These are phyloP conservation scores for Pachypeltis micranthus DNA, from an alignment of 1,140 invertebrate genomes.

Conservation along the genomic window DNA sequence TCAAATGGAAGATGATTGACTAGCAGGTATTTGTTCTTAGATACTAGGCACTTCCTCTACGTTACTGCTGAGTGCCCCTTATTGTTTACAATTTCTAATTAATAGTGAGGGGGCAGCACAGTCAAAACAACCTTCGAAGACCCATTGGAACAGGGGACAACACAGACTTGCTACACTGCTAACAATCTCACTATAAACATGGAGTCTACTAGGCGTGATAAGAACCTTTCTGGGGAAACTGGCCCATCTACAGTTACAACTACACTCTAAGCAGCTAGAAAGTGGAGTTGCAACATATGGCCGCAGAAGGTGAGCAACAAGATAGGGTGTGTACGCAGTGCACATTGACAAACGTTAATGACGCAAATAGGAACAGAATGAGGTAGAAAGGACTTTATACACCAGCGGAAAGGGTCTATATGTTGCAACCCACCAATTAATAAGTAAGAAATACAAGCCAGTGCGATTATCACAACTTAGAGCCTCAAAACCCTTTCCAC, in stretches of 20 bases:
- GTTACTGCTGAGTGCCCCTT: too few relatives aligned
- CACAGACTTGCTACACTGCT: too few relatives aligned
- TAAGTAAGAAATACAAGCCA: background rate
- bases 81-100: too few relatives aligned
- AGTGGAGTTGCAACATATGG: constrained; percentile 15
- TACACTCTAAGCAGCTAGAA: background rate
- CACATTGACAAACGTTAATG: background rate
- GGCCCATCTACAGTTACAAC: background rate
- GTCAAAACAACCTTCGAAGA: too few relatives aligned
- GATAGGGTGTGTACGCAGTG: constrained; percentile 1
- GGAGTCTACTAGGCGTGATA: too few relatives aligned
- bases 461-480: background rate
- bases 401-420: constrained; percentile 14
- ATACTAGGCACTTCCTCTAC: too few relatives aligned
- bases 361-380: background rate
- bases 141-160: too few relatives aligned
- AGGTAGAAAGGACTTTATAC: background rate
- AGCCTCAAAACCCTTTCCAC: background rate
- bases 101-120: too few relatives aligned
- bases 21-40: too few relatives aligned
- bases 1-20: too few relatives aligned
- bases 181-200: too few relatives aligned
- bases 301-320: background rate
- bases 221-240: too few relatives aligned
- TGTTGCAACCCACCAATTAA: constrained; percentile 13